Evolutionary conservation across 2,888 invertebrate species (phyloP), one percentile per base, ranked within the genome.

Genomic region (Syrista parreyssii): DNA sequence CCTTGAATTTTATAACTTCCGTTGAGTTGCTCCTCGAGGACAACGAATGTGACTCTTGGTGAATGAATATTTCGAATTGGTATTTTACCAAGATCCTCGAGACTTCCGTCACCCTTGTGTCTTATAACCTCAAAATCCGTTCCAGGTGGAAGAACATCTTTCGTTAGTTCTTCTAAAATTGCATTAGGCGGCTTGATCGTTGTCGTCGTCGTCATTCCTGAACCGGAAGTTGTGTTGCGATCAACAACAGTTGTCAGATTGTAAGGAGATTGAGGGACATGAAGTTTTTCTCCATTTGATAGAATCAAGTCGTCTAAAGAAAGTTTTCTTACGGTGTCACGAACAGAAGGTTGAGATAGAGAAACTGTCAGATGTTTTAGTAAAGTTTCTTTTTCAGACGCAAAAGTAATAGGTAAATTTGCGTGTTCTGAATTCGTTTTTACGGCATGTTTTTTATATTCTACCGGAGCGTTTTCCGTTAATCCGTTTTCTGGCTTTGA

Each of bases 1-100:
- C 96, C 96, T 89, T 97, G 96, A 0, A 97, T 96, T 91, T 97
- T 97, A 83, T 96, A 96, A 34, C 96, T 95, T 11, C 97, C 97
- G 86, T 97, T 97, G 6, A 95, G 94, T 89, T 97, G 97, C 88
- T 97, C 97, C 90, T 97, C 97, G 15, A 97, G 92, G 73, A 97
- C 95, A 0, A 97, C 97, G 86, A 97, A 97, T 0, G 97, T 97
- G 0, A 97, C 96, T 88, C 97, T 96, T 91, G 97, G 97, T 82
- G 95, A 94, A 0, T 95, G 94, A 35, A 95, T 88, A 83, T 91
- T 93, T 74, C 93, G 93, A 36, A 93, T 93, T 0, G 95, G 93
- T 69, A 94, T 90, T 77, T 94, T 94, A 0, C 93, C 93, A 1
- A 96, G 93, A 86, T 95, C 94, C 86, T 96, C 96, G 0, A 96